Evolutionary conservation across 2,113 vertebrate species (phyloP).

Genomic region (Micronycteris hirsuta): DNA sequence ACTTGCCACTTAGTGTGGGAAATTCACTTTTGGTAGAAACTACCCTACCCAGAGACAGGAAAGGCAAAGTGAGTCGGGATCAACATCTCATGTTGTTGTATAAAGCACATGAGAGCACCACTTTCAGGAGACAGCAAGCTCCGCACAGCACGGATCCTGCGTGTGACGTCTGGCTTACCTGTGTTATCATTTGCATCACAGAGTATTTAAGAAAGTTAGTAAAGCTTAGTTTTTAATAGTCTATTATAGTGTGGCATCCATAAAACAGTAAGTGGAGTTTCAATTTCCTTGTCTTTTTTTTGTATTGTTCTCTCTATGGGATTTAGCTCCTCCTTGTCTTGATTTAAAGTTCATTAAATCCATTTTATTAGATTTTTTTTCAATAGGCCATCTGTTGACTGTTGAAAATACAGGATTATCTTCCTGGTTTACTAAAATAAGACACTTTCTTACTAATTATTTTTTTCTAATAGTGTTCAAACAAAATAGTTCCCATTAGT

Average conservation of each 20-base stretch:
- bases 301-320: neutral
- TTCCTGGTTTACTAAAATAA: neutral
- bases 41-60: neutral
- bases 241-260: neutral
- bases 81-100: neutral
- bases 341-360: neutral
- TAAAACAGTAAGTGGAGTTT: neutral
- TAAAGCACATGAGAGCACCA: neutral
- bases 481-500: neutral
- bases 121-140: neutral
- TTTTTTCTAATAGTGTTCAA: neutral
- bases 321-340: neutral
- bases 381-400: neutral
- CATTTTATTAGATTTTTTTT: neutral
- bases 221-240: neutral
- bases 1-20: neutral
- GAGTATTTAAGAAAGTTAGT: neutral
- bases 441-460: neutral
- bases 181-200: neutral
- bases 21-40: neutral
- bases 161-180: neutral
- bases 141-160: neutral
- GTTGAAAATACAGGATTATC: neutral
- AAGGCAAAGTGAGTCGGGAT: neutral
- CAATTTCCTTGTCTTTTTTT: neutral